Conservation (phyloP, 2,113 vertebrate species). For the Sander lucioperca region DNA sequence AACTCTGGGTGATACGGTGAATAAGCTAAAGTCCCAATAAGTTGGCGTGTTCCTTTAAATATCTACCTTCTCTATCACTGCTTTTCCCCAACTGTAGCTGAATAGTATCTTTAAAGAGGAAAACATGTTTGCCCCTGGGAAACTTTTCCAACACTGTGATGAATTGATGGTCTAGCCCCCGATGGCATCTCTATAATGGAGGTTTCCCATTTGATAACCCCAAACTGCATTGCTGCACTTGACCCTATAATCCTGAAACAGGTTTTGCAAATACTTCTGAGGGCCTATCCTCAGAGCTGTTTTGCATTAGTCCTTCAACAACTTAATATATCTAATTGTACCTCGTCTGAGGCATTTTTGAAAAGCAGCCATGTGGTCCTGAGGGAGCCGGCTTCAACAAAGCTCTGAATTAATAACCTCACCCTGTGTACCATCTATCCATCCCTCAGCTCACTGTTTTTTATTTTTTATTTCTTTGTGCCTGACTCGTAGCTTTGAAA, state of each 20-base stretch:
- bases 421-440: conserved; percentile 48
- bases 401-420: conserved; percentile 64
- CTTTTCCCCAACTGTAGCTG: neutral
- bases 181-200: conserved; percentile 51
- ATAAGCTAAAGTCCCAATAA: too few species aligned
- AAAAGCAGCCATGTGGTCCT: conserved; percentile 47
- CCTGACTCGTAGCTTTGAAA: conserved; percentile 45
- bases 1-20: too few species aligned
- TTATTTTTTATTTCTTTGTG: conserved; percentile 12
- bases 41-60: too few species aligned
- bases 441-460: conserved; percentile 34
- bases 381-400: conserved; percentile 55
- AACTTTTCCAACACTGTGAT: conserved; percentile 21
- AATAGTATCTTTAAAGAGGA: conserved; percentile 8
- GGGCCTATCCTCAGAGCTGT: conserved; percentile 27
- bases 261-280: conserved; percentile 15
- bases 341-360: conserved; percentile 11
- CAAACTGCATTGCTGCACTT: neutral
- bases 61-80: too few species aligned
- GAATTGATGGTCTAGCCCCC: conserved; percentile 37
- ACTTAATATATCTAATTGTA: conserved; percentile 35
- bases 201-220: conserved; percentile 36
- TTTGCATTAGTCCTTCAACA: conserved; percentile 49
- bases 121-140: conserved; percentile 21
- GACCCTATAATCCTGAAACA: conserved; percentile 14